Percentiles rank a stretch among this genome's conserved stretches.
phyloP scores from a whole-genome alignment of 2,113 vertebrate genomes.

The Struthidea cinerea region DNA sequence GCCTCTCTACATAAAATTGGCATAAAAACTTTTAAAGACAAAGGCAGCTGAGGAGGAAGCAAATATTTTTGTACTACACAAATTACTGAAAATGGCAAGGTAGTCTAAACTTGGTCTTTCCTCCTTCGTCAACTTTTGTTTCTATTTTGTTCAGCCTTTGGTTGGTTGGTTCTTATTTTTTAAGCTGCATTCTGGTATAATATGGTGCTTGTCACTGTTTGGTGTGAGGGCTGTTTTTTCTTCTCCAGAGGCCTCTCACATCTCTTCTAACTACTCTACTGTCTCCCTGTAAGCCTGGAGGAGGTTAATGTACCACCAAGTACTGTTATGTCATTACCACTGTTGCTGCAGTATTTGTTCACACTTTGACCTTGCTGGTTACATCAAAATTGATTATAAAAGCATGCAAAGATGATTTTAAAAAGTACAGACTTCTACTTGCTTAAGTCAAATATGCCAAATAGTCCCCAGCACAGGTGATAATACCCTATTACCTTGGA shows the following conservation, averaged over 20 bases:
- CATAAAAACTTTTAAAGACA: neutral
- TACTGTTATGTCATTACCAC: neutral
- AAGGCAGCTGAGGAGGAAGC: neutral
- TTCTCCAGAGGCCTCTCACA: neutral
- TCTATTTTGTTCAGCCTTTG: neutral
- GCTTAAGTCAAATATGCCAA: neutral
- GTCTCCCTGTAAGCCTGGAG: neutral
- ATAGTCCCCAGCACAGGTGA: neutral
- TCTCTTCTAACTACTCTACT: neutral
- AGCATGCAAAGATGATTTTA: neutral
- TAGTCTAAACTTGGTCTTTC: neutral
- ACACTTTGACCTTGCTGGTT: neutral
- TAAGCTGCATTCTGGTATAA: neutral
- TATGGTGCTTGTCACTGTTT: neutral
- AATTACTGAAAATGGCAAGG: neutral
- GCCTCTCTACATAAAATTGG: neutral
- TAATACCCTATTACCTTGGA: neutral
- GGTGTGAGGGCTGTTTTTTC: neutral
- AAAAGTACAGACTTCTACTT: neutral
- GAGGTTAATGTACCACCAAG: neutral
- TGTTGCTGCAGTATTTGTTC: neutral
- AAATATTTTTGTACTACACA: neutral
- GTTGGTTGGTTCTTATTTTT: neutral
- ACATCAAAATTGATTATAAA: neutral
- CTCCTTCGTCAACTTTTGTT: neutral